A percentile compares a stretch with the other conserved stretches of the same genome.
These are phyloP conservation scores for Lycaon pictus DNA, from an alignment of 2,113 vertebrate genomes.

Conservation along the genomic window DNA sequence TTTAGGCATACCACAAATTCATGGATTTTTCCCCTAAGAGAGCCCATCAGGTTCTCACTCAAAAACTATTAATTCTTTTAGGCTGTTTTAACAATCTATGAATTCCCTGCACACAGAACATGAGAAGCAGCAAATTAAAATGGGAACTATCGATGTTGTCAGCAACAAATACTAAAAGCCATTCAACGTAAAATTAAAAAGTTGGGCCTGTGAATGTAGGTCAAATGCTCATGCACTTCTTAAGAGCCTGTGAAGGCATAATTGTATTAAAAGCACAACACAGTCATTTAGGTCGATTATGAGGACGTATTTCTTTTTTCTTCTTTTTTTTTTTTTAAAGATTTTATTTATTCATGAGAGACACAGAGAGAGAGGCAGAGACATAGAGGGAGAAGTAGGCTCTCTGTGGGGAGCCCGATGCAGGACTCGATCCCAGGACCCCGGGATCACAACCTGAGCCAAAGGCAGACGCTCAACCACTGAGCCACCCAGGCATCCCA, in stretches of 20 bases:
- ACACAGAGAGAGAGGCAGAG: too few species aligned
- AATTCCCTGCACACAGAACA: constrained; percentile 28
- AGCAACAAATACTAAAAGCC: neutral
- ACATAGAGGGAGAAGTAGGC: too few species aligned
- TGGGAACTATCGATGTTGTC: neutral
- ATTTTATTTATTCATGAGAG: too few species aligned
- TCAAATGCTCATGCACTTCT: neutral
- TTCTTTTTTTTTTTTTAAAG: too few species aligned
- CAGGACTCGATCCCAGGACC: too few species aligned
- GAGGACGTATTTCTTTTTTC: neutral
- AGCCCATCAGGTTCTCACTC: neutral
- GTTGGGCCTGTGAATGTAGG: neutral
- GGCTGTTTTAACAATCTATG: constrained; percentile 12
- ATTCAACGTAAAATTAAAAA: constrained; percentile 43
- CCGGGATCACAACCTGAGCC: too few species aligned
- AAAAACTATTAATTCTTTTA: constrained; percentile 43
- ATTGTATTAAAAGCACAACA: constrained; percentile 20
- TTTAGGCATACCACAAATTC: neutral
- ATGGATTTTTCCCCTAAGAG: neutral
- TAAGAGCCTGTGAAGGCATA: constrained; percentile 14
- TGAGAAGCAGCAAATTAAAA: constrained; percentile 30
- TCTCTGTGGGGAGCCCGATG: too few species aligned
- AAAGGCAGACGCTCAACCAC: too few species aligned
- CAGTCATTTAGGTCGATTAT: constrained; percentile 23
- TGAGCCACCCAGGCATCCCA: too few species aligned